A percentile compares a stretch with the other conserved stretches of the same genome.
Conservation (phyloP, 2,113 vertebrate genomes). For the Heptranchias perlo region DNA sequence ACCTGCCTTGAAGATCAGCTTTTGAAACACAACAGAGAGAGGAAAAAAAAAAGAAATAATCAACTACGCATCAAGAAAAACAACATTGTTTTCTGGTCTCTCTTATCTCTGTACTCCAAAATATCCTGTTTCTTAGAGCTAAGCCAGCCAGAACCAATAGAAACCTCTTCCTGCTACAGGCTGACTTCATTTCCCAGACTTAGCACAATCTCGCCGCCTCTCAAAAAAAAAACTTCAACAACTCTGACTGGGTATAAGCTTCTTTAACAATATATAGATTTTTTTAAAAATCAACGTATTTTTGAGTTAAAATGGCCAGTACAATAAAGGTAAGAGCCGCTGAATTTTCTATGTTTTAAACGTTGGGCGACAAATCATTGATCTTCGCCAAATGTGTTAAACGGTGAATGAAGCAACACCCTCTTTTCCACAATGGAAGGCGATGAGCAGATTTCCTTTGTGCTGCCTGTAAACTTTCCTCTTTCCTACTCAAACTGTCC, state of each 20-base stretch:
- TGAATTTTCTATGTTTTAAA: conserved; percentile 49
- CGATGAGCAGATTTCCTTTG: conserved; percentile 80
- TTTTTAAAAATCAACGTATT: conserved; percentile 47
- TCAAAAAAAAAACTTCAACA: conserved; percentile 68
- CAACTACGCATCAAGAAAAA: conserved; percentile 81
- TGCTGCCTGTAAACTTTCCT: conserved; percentile 83
- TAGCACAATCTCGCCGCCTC: conserved; percentile 94
- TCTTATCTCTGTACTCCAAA: conserved; percentile 89
- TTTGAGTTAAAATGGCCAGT: conserved; percentile 78
- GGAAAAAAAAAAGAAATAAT: conserved; percentile 50
- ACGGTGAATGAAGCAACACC: conserved; percentile 74
- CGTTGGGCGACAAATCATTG: background rate
- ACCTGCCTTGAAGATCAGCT: conserved; percentile 62
- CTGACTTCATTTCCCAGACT: conserved; percentile 91
- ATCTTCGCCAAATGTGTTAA: conserved; percentile 58
- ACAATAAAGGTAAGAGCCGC: conserved; percentile 80
- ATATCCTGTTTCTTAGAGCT: conserved; percentile 91
- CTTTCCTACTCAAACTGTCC: conserved; percentile 81
- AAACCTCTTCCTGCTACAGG: conserved; percentile 87
- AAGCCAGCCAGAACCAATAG: conserved; percentile 82
- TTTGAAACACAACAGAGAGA: conserved; percentile 48
- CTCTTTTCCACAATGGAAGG: conserved; percentile 74
- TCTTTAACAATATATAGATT: conserved; percentile 30
- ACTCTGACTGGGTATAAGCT: background rate
- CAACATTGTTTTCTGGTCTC: conserved; percentile 83